Base-by-base conservation (phyloP, 2,113 vertebrate species). In the Pipra filicauda region DNA sequence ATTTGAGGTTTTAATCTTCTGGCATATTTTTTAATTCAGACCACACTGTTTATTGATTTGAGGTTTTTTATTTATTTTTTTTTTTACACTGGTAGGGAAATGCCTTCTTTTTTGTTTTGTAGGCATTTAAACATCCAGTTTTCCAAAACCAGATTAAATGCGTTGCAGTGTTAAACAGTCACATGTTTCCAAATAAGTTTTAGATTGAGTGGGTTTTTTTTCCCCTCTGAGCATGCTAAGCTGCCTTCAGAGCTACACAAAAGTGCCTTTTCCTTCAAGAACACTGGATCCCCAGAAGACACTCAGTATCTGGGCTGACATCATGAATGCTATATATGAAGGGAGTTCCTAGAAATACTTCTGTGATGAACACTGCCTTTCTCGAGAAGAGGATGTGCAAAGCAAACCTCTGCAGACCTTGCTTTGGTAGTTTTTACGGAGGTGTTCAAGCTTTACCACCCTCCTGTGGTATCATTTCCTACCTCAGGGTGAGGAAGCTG, bases 301-400 rank as follows among this genome's bases (percentile, higher is more conserved):
- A 27, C 12, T 24, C 23, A 51, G n/a, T 33, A 39, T 92, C 85
- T 44, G 54, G 58, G 41, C 52, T 76, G 67, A 70, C 64, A 61
- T 21, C 27, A 35, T 21, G n/a, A 92, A 24, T 76, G 54, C 41
- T 91, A 0, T 12, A 14, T 20, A 2, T 35, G 57, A 67, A 77
- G 48, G 54, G 31, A 51, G 44, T 14, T 57, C 22, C 54, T 90
- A 5, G 41, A 66, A 52, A 48, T 73, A 54, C 41, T 88, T 79
- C 44, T 65, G 62, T 65, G 57, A 52, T 88, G 74, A 85, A 18
- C 31, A 0, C 49, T 73, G 61, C 51, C 39, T 74, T 58, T 66
- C 31, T 58, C 3, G 4, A 37, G 77, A 61, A 61, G 41, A n/a
- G 6, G 15, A 28, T 0, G 0, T n/a, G 37, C 54, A 79, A 28